Evolutionary conservation across 2,797 vertebrate genomes (phyloP), one percentile per base, ranked within the genome.

Genomic region (Myotis findleyi): DNA sequence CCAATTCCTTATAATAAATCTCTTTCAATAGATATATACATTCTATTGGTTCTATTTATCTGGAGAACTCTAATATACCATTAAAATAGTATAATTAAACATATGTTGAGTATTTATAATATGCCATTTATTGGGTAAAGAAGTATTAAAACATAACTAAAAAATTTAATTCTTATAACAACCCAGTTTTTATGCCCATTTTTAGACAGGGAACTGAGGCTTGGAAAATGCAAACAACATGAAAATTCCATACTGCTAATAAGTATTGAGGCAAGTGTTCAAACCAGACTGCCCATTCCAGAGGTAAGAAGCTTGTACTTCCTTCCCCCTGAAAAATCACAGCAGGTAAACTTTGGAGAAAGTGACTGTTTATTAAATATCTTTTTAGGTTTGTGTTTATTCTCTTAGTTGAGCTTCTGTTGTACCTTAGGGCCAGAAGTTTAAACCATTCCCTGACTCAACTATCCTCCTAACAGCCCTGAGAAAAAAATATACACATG

Each of bases 341-440:
- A 87, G 64, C n/a, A 76, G 53, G 33, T 38, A 91, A 90, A 27
- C 14, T 79, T 92, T 9, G 16, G 41, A 75, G 7, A 62, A 87
- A 87, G 27, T 83, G 51, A 49, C 8, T 77, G 71, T 93, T 87
- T 77, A 47, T 87, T 66, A 82, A 51, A 64, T 85, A 66, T 69
- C 11, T 72, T 87, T 10, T 79, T 89, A 53, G 88, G n/a, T 82
- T 86, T 72, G n/a, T 87, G 33, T 89, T 89, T 85, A 49, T 5
- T 88, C 3, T 90, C 49, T 47, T 53, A 81, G 36, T 51, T 89
- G 27, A 83, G 57, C 82, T 87, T 72, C 9, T 89, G n/a, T 73
- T 91, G 7, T 1, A 64, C 5, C 12, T 91, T 89, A 33, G 72
- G 33, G 69, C 11, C 21, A 76, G 72, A 86, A 76, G 11, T 93